These are phyloP conservation scores for Tricholauxania praeusta DNA, from an alignment of 2,888 invertebrate genomes.

Conservation along the genomic window DNA sequence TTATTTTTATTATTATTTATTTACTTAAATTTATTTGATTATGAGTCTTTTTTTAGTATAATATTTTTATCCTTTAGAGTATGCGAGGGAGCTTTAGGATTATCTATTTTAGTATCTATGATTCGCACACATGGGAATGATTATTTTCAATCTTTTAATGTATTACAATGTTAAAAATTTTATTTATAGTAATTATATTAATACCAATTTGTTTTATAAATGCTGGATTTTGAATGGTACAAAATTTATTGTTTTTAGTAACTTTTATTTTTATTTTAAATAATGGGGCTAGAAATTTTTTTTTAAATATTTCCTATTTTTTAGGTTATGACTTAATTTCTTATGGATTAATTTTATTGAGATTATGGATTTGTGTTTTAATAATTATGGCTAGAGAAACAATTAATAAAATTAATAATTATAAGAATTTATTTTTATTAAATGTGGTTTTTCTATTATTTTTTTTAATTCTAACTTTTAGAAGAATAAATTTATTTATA, in stretches of 20 bases:
- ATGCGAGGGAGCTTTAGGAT: slow-evolving; percentile 75
- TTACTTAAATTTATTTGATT: slow-evolving; percentile 68
- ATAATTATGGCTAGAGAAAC: slow-evolving; percentile 72
- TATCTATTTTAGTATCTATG: slow-evolving; percentile 74
- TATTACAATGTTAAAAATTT: slow-evolving; percentile 73
- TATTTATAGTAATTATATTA: slow-evolving; percentile 66
- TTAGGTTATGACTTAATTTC: slow-evolving; percentile 70
- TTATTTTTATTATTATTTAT: slow-evolving; percentile 70
- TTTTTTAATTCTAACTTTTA: slow-evolving; percentile 73
- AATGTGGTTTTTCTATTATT: slow-evolving; percentile 71
- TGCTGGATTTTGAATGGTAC: slow-evolving; percentile 71
- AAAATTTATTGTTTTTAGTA: slow-evolving; percentile 70
- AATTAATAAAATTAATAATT: slow-evolving; percentile 69
- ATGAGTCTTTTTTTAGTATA: slow-evolving; percentile 72
- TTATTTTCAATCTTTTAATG: slow-evolving; percentile 73
- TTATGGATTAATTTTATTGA: slow-evolving; percentile 72
- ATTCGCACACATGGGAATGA: slow-evolving; percentile 75
- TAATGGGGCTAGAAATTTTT: slow-evolving; percentile 64
- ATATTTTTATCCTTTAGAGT: slow-evolving; percentile 75
- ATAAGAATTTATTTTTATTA: slow-evolving; percentile 70
- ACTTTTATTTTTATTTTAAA: slow-evolving; percentile 70
- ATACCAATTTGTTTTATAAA: slow-evolving; percentile 70
- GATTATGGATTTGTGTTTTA: slow-evolving; percentile 73
- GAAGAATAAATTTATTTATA: slow-evolving; percentile 71
- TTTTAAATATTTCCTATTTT: slow-evolving; percentile 55